A percentile compares a stretch with the other conserved stretches of the same genome.
These are phyloP conservation scores for Trichacis sp. DNA, from an alignment of 2,888 invertebrate species.

Conservation along the genomic window DNA sequence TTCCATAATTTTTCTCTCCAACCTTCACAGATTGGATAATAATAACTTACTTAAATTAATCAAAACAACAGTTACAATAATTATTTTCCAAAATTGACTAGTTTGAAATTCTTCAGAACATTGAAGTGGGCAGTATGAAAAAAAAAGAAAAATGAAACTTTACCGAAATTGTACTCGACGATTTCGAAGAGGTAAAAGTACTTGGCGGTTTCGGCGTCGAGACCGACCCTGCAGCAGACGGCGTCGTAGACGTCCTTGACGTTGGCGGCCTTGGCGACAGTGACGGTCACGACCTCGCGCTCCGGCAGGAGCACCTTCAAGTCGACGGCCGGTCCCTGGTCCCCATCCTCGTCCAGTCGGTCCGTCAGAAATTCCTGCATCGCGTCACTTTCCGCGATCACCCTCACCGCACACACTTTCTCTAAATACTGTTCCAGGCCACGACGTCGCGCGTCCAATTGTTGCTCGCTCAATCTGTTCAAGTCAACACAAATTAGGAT, in stretches of 20 bases:
- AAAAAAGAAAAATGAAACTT: no score
- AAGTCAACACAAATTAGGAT: no score
- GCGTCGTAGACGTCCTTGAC: constrained; percentile 92
- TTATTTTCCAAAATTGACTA: no score
- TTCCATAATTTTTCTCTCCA: no score
- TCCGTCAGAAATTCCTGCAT: constrained; percentile 98
- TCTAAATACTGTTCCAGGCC: constrained; percentile 98
- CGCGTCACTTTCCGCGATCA: constrained; percentile 96
- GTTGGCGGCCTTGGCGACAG: constrained; percentile 88
- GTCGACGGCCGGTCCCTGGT: constrained; percentile 79
- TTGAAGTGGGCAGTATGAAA: no score
- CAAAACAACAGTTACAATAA: no score
- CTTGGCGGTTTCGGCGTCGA: constrained; percentile 84
- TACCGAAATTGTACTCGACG: constrained; percentile 96
- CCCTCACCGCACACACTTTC: constrained; percentile 96
- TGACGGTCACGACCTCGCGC: constrained; percentile 88
- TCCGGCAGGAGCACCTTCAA: constrained; percentile 91
- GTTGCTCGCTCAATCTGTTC: constrained; percentile 89
- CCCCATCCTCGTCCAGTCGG: constrained; percentile 82
- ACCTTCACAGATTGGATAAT: no score
- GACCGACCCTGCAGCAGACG: constrained; percentile 85
- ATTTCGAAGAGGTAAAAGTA: constrained; percentile 98
- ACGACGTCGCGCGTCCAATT: constrained; percentile 92
- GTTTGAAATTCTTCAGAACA: no score
- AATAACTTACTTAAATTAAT: no score